Base-by-base conservation (phyloP, 2,797 vertebrate genomes). In the Gallinago solitaria region DNA sequence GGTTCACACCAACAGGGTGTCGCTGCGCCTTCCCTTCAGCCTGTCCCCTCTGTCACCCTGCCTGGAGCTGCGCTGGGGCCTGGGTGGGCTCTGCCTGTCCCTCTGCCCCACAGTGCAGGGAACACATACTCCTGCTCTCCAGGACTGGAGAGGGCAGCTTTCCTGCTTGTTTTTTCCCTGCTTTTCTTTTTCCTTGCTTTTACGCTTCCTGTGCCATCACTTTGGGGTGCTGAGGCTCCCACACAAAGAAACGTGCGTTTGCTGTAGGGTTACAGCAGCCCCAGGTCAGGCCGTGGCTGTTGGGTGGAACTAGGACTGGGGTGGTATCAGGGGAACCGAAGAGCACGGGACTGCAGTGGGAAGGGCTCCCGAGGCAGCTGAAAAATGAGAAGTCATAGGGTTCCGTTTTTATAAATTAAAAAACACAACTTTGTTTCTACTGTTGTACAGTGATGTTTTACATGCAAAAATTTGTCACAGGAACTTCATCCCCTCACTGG, bases 51-150 rank as follows among this genome's bases (percentile, higher is more conserved):
- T 2, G 41, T 68, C 12, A 1, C 76, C 32, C 59, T n/a, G 37
- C 53, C 74, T 33, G 12, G 16, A 23, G 57, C 94, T 16, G 9
- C 5, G 9, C 2, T 32, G 18, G 2, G 6, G 60, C 25, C 5
- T 0, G 5, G 9, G 5, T 0, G 9, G 45, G 28, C 8, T 16
- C 53, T 35, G 56, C 43, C n/a, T 8, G 5, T 33, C 64, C 81
- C 48, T 13, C 48, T 51, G 50, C 50, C 50, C 27, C 10, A 3
- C 51, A 7, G 21, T 0, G 9, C 39, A 3, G 61, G 83, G 19
- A 9, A 0, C 0, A 5, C 0, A 1, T 4, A 0, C 51, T 43
- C 20, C 11, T 9, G 12, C 39, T 51, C 11, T 14, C 33, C 37
- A 4, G 3, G 21, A 1, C 24, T 0, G 33, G 33, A 19, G 20